These are phyloP conservation scores for Apoderus coryli DNA, from an alignment of 2,888 invertebrate species.

Conservation along the genomic window DNA sequence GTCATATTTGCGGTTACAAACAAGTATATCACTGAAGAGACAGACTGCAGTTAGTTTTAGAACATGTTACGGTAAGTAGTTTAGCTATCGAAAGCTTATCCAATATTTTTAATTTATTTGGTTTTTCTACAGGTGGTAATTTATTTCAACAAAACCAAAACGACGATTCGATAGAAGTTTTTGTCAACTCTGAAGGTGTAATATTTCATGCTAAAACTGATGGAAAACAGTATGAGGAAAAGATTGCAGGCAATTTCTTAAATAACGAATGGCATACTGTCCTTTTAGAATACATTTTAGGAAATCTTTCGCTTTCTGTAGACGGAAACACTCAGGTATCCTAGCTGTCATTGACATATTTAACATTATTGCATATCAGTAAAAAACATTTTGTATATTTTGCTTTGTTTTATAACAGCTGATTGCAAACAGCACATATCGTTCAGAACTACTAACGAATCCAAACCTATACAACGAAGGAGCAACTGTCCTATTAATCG, in stretches of 20 bases:
- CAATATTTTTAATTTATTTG: neutral
- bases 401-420: slow-evolving; percentile 33
- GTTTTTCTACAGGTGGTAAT: slow-evolving; percentile 42
- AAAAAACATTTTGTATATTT: slow-evolving; percentile 1
- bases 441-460: slow-evolving; percentile 56
- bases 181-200: slow-evolving; percentile 34
- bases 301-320: slow-evolving; percentile 40
- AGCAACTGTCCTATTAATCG: slow-evolving; percentile 61
- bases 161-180: slow-evolving; percentile 30
- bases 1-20: slow-evolving; percentile 55
- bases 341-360: too few relatives aligned
- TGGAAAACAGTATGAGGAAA: slow-evolving; percentile 41
- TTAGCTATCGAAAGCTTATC: too few relatives aligned
- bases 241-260: slow-evolving; percentile 50
- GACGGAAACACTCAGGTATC: slow-evolving; percentile 41
- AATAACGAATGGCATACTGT: slow-evolving; percentile 75
- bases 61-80: slow-evolving; percentile 47
- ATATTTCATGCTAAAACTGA: slow-evolving; percentile 34
- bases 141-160: slow-evolving; percentile 55
- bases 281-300: slow-evolving; percentile 46
- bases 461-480: slow-evolving; percentile 57
- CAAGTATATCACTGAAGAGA: slow-evolving; percentile 61
- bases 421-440: slow-evolving; percentile 66
- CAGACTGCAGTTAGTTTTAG: slow-evolving; percentile 72
- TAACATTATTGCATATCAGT: neutral